Conservation (phyloP, 2,113 vertebrate genomes). For the Phasianus colchicus region DNA sequence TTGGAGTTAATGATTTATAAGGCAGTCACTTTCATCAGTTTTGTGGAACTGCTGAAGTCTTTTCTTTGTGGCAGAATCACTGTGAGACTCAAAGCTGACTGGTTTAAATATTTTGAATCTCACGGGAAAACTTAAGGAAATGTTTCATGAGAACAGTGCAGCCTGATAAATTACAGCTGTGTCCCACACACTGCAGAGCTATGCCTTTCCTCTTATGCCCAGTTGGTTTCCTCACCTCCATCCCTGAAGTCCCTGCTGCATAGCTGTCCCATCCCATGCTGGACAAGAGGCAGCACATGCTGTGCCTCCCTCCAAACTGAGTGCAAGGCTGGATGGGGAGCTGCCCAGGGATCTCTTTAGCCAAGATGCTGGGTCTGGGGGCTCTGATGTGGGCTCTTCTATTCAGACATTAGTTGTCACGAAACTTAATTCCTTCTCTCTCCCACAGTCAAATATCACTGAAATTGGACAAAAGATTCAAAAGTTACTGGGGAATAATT, state of each 20-base stretch:
- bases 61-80: background rate
- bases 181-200: background rate
- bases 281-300: background rate
- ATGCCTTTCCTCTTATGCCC: background rate
- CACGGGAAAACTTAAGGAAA: background rate
- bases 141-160: rapidly evolving
- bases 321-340: rapidly evolving
- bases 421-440: background rate
- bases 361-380: no score
- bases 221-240: background rate
- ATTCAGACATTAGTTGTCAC: background rate
- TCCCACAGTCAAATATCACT: background rate
- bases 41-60: background rate
- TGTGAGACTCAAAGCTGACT: background rate
- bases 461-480: background rate
- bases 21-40: background rate
- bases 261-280: rapidly evolving
- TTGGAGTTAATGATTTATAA: background rate
- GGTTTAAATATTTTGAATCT: background rate
- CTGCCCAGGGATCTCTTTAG: background rate
- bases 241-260: background rate
- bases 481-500: background rate
- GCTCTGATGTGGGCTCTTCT: background rate
- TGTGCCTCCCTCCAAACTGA: background rate
- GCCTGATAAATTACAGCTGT: background rate